phyloP scores from a whole-genome alignment of 2,113 vertebrate species.

The Gymnorhina tibicen region DNA sequence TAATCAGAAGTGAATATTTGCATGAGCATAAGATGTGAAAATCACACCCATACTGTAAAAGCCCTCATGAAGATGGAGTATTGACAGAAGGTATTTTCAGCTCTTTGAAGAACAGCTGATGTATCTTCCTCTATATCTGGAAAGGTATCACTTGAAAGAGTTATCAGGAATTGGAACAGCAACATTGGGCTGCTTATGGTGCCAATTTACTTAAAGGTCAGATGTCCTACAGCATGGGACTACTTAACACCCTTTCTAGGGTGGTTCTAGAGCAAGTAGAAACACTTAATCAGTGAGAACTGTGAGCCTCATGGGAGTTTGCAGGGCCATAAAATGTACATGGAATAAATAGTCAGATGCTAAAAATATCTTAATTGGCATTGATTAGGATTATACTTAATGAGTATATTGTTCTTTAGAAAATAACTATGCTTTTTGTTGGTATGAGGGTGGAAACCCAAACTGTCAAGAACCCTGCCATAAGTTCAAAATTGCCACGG shows the following conservation, averaged over 20 bases:
- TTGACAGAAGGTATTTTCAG: neutral
- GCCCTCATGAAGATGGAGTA: neutral
- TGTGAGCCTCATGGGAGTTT: neutral
- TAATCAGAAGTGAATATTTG: neutral
- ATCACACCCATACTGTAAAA: neutral
- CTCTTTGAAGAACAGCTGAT: neutral
- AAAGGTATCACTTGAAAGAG: neutral
- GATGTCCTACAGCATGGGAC: neutral
- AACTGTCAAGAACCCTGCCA: neutral
- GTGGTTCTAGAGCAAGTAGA: neutral
- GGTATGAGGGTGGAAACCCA: neutral
- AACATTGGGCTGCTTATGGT: neutral
- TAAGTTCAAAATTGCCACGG: neutral
- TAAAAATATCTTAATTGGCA: neutral
- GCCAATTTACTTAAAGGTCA: neutral
- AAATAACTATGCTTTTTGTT: neutral
- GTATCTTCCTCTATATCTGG: neutral
- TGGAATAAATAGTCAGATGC: neutral
- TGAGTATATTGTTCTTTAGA: neutral
- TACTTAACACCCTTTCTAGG: neutral
- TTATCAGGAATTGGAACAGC: neutral
- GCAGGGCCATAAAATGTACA: neutral
- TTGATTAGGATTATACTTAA: neutral
- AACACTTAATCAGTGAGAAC: neutral
- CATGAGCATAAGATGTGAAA: neutral